Base-by-base conservation (phyloP, 2,888 invertebrate species). In the Timema cristinae region DNA sequence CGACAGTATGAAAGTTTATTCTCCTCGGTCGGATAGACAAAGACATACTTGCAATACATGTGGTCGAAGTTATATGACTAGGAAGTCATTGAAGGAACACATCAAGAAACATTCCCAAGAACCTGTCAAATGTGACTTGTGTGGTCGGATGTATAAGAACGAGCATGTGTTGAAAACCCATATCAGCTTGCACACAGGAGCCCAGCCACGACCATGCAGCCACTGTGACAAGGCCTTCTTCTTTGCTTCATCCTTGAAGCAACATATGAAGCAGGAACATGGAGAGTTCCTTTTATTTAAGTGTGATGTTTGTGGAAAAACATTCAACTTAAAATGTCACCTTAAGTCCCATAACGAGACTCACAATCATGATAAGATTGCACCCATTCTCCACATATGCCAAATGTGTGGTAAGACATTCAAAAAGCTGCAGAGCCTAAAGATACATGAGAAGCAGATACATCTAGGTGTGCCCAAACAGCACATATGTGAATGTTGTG, bases 401-500 rank as follows among this genome's bases (percentile, higher is more conserved):
- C 71, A 71, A 67, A 67, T 59, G 13, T 71, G 71, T 51, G 71
- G 71, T 8, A 67, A 67, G 9, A 51, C 67, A 13, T 71, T 71
- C 61, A 71, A 71, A 61, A 67, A 67, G 61, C 50, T 32, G 16
- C 59, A 67, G 50, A 68, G 61, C 48, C 50, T 71, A 16, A 56
- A 59, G 15, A 61, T 71, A 9, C 71, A 72, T 59, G 72, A 72
- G 67, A 69, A 67, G 50, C 72, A 69, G 5, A 69, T 69, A 6
- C 72, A 72, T 56, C 69, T 66, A 15, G 69, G 54, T 49, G 48
- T 66, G 6, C 72, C 72, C 9, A 72, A 72, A 47, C 69, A 67
- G 50, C 72, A 72, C 50, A 72, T 72, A 2, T 72, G 72, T 50
- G 72, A 72, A 13, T 54, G 69, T 13, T 72, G 72, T 50, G 72